A percentile compares a stretch with the other conserved stretches of the same genome.
Evolutionary conservation across 2,888 invertebrate species (phyloP).

Genomic region (Beris chalybata): DNA sequence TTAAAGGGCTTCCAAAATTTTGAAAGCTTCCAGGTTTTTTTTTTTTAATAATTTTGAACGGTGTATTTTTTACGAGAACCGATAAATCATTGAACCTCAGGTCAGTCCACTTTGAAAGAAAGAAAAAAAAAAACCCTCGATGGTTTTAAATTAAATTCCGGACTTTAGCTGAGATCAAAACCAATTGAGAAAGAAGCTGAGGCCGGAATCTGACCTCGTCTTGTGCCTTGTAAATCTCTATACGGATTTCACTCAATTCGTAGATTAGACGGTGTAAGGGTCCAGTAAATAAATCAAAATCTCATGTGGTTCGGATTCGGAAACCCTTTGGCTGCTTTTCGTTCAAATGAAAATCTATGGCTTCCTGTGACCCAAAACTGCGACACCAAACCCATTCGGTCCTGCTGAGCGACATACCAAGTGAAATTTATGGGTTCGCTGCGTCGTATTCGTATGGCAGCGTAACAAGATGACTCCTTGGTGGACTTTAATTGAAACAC

Average conservation of each 20-base stretch:
- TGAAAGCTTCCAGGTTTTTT: too few species aligned
- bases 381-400: too few species aligned
- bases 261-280: not conserved
- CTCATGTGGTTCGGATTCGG: not conserved
- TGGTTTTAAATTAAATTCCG: too few species aligned
- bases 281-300: constrained; percentile 5
- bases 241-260: not conserved
- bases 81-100: constrained; percentile 31
- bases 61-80: constrained; percentile 2
- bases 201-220: not conserved
- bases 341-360: constrained; percentile 18
- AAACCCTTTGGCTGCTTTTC: constrained; percentile 4
- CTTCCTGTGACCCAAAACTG: constrained; percentile 4
- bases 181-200: too few species aligned
- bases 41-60: too few species aligned
- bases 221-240: not conserved
- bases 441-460: constrained; percentile 2
- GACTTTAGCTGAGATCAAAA: too few species aligned
- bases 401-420: too few species aligned
- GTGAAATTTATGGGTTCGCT: constrained; percentile 26
- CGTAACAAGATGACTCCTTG: constrained; percentile 29
- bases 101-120: constrained; percentile 24
- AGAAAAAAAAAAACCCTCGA: too few species aligned
- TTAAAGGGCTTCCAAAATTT: too few species aligned
- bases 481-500: constrained; percentile 23